phyloP scores from a whole-genome alignment of 2,797 vertebrate species.

The Micropoecilia bifurca region DNA sequence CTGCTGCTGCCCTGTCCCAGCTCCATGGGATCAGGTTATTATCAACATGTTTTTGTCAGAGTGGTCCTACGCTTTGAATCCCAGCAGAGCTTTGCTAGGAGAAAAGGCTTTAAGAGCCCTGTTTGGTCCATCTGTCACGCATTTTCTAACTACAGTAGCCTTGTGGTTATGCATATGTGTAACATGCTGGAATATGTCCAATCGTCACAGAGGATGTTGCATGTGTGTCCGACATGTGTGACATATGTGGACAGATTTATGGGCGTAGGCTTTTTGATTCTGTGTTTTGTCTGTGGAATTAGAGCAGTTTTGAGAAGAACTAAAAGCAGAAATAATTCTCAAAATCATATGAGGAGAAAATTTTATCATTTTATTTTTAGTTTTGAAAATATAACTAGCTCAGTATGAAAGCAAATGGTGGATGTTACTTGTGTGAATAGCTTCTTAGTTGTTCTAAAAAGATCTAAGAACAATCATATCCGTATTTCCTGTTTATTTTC shows the following conservation, averaged over 20 bases:
- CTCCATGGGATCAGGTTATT: too few species aligned
- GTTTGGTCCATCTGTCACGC: background rate
- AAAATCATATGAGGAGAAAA: background rate
- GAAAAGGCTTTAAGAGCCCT: background rate
- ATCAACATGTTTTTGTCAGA: conserved; percentile 9
- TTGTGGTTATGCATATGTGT: background rate
- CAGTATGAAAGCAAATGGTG: background rate
- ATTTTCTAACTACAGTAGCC: background rate
- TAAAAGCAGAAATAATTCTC: background rate
- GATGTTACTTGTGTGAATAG: background rate
- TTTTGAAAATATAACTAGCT: background rate
- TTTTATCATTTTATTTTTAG: background rate
- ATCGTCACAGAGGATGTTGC: background rate
- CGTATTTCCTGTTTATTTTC: too few species aligned
- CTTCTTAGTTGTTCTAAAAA: too few species aligned
- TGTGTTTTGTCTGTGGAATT: background rate
- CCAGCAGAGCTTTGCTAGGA: background rate
- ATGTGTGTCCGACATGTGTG: background rate
- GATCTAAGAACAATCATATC: too few species aligned
- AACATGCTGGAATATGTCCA: background rate
- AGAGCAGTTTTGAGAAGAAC: background rate
- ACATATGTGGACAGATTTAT: background rate
- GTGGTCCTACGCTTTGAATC: background rate
- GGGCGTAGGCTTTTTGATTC: background rate
- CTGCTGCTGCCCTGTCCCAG: background rate